Evolutionary conservation across 2,797 vertebrate species (phyloP).

Genomic region (Ptychobarbus kaznakovi): DNA sequence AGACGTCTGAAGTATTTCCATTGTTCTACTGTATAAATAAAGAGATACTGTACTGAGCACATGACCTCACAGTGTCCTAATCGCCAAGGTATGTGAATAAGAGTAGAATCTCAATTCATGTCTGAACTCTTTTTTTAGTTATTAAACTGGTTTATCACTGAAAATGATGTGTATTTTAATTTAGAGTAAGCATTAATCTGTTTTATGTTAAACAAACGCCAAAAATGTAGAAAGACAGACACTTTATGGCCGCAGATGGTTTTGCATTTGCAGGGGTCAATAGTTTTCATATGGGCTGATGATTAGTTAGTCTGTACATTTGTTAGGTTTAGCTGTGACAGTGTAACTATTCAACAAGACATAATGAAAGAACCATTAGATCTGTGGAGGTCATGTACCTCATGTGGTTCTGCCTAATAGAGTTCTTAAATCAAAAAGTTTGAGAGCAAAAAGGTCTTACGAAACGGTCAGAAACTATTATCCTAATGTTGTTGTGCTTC

Average conservation of each 20-base stretch:
- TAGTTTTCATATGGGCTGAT: not conserved
- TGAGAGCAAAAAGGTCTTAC: constrained; percentile 24
- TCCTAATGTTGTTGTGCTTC: constrained; percentile 45
- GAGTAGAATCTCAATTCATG: not conserved
- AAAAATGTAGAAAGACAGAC: no score
- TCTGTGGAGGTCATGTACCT: constrained; percentile 2
- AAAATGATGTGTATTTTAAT: not conserved
- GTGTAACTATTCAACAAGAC: constrained; percentile 14
- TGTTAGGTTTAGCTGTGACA: constrained; percentile 13
- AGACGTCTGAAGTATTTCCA: not conserved
- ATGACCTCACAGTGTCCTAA: not conserved
- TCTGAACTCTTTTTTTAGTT: not conserved
- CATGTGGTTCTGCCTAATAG: constrained; percentile 11
- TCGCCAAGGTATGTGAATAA: not conserved
- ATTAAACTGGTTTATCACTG: not conserved
- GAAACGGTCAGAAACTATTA: constrained; percentile 40
- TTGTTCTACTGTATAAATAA: constrained; percentile 7
- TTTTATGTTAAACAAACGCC: constrained; percentile 1
- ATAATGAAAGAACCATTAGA: constrained; percentile 10
- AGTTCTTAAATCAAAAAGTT: constrained; percentile 43
- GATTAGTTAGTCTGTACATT: constrained; percentile 29
- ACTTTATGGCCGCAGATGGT: constrained; percentile 14
- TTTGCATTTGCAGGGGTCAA: constrained; percentile 26
- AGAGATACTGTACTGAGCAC: not conserved
- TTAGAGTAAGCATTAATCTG: not conserved